A percentile compares a stretch with the other conserved stretches of the same genome.
These are phyloP conservation scores for Cercocebus atys DNA, from an alignment of 2,113 vertebrate species.

Conservation along the genomic window DNA sequence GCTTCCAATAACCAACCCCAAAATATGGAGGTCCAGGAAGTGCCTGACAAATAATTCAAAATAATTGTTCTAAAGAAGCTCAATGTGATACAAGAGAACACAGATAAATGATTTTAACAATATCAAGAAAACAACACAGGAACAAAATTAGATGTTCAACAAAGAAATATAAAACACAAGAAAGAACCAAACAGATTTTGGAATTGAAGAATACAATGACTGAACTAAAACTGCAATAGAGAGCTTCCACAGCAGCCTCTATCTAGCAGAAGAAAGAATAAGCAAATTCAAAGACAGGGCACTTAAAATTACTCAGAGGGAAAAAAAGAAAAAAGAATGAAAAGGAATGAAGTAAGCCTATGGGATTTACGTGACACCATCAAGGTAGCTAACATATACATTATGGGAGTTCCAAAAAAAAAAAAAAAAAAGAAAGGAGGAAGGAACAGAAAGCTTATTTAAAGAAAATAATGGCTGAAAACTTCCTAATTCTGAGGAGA, in stretches of 20 bases:
- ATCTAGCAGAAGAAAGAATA: background rate
- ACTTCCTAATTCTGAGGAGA: background rate
- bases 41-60: background rate
- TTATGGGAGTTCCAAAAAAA: background rate
- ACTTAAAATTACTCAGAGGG: background rate
- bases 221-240: background rate
- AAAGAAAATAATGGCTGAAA: background rate
- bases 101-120: background rate
- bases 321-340: background rate
- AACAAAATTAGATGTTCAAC: background rate
- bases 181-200: background rate
- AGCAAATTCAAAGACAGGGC: background rate
- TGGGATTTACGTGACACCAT: background rate
- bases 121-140: background rate
- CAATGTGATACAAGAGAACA: background rate
- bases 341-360: background rate
- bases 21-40: background rate
- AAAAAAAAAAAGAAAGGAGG: background rate
- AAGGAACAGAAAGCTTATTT: background rate
- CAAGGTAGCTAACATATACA: background rate
- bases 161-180: background rate
- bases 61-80: background rate
- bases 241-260: background rate
- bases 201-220: background rate
- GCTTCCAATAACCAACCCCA: background rate